phyloP scores from a whole-genome alignment of 1,140 invertebrate genomes.

The Venustaconcha ellipsiformis region DNA sequence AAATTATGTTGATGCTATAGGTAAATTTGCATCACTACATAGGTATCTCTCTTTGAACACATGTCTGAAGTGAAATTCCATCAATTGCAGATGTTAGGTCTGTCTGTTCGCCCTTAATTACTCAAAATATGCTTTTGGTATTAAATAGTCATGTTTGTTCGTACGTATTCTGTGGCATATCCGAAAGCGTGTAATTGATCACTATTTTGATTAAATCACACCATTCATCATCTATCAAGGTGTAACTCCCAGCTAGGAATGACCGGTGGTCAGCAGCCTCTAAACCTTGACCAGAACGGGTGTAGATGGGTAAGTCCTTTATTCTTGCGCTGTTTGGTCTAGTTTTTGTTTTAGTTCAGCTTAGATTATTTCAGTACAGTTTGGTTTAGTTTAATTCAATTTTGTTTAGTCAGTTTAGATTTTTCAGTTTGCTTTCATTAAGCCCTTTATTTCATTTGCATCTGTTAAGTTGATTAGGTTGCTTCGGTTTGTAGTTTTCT shows the following conservation, averaged over 20 bases:
- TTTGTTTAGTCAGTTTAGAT: neutral
- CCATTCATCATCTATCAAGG: conserved; percentile 12
- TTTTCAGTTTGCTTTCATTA: too few relatives aligned
- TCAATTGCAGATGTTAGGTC: too few relatives aligned
- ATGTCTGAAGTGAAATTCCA: too few relatives aligned
- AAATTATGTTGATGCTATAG: too few relatives aligned
- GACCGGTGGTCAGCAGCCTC: conserved; percentile 38
- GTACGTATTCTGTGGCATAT: too few relatives aligned
- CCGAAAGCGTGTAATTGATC: too few relatives aligned
- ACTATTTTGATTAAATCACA: too few relatives aligned
- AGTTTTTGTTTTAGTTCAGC: neutral
- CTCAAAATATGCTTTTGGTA: too few relatives aligned
- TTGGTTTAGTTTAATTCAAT: neutral
- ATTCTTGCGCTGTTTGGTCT: neutral
- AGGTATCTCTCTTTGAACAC: too few relatives aligned
- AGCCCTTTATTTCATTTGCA: neutral
- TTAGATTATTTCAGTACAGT: neutral
- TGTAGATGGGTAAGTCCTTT: conserved; percentile 44
- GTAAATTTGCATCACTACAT: too few relatives aligned
- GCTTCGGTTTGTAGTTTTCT: neutral
- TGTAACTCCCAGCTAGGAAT: conserved; percentile 49
- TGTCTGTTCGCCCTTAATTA: too few relatives aligned
- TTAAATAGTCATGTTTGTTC: too few relatives aligned
- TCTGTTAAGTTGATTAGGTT: neutral
- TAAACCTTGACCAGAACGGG: conserved; percentile 42